Conservation (phyloP, 2,113 vertebrate genomes). For the Ranitomeya variabilis region DNA sequence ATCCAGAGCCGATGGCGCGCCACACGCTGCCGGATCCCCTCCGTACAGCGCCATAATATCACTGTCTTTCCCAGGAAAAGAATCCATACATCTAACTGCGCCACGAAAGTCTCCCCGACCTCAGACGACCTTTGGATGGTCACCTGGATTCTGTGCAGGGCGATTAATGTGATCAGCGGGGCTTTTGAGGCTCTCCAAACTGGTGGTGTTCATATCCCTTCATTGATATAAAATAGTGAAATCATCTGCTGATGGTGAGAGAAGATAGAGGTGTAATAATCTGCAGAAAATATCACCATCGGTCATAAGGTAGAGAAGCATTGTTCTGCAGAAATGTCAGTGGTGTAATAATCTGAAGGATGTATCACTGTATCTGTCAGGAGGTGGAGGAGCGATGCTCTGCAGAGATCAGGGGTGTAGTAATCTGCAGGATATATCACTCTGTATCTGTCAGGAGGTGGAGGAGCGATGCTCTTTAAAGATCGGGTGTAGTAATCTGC, state of each 20-base stretch:
- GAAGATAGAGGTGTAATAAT: not conserved
- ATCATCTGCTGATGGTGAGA: not conserved
- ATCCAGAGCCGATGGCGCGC: not conserved
- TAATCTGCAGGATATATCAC: not conserved
- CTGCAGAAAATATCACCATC: not conserved
- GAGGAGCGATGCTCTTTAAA: not conserved
- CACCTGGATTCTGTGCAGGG: not conserved
- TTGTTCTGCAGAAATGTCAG: not conserved
- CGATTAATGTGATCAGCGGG: not conserved
- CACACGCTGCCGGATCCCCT: not conserved
- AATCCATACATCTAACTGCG: not conserved
- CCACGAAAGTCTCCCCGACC: not conserved
- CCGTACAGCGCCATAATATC: not conserved
- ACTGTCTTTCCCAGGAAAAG: slow-evolving; percentile 4
- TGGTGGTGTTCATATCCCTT: not conserved
- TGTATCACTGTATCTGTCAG: not conserved
- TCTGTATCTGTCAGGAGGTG: not conserved
- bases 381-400: not conserved
- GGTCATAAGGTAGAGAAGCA: not conserved
- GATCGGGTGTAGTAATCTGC: not conserved
- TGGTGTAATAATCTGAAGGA: not conserved
- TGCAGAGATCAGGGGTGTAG: not conserved
- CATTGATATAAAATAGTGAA: not conserved
- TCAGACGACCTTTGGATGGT: not conserved
- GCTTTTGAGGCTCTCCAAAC: not conserved